These are phyloP conservation scores for Pelmatolapia mariae DNA, from an alignment of 2,113 vertebrate species.

Conservation along the genomic window DNA sequence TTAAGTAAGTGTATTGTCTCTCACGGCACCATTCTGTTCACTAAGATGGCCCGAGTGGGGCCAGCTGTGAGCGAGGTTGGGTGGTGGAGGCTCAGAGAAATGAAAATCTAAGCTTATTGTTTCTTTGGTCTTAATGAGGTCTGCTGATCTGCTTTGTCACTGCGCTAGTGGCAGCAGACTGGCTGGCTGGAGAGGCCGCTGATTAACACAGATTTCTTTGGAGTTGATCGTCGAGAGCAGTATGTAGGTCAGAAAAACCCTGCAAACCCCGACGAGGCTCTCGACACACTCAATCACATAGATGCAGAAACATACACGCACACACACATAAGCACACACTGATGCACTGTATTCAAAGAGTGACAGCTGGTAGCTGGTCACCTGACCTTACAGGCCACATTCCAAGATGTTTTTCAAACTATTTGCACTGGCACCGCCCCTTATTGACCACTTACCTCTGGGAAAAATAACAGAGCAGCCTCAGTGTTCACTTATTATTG, in stretches of 20 bases:
- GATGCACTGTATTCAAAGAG: constrained; percentile 6
- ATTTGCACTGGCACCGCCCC: background rate
- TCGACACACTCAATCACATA: background rate
- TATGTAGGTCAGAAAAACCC: constrained; percentile 57
- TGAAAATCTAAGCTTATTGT: constrained; percentile 57
- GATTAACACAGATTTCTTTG: constrained; percentile 57
- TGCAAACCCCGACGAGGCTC: background rate
- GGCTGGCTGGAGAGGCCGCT: constrained; percentile 17
- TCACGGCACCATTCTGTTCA: background rate
- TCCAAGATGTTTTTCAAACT: constrained; percentile 17
- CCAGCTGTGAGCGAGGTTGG: background rate
- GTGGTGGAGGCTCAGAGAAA: constrained; percentile 8
- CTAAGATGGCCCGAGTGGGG: background rate
- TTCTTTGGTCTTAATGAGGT: constrained; percentile 52
- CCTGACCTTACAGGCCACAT: constrained; percentile 55
- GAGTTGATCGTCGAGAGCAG: constrained; percentile 45
- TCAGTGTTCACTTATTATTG: background rate
- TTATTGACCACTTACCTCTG: constrained; percentile 5
- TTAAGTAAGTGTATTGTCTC: background rate
- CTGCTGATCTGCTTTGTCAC: constrained; percentile 60
- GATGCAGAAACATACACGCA: background rate
- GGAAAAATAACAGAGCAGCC: background rate
- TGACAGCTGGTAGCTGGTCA: constrained; percentile 59
- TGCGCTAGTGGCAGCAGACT: constrained; percentile 7
- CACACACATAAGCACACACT: background rate